These are phyloP conservation scores for Ceratina calcarata DNA, from an alignment of 1,140 invertebrate genomes.

Conservation along the genomic window DNA sequence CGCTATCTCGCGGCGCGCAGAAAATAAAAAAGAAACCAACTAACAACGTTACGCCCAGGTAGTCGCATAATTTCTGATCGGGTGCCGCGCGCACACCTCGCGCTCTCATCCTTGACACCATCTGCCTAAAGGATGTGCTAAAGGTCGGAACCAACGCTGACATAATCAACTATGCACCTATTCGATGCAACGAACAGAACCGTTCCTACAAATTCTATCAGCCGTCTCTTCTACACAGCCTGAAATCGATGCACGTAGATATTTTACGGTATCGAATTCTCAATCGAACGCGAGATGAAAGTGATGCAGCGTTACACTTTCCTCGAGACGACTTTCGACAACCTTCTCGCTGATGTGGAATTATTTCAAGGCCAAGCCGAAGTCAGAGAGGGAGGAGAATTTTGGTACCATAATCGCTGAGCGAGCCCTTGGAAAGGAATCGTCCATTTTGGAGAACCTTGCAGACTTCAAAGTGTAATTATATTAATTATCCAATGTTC, in stretches of 20 bases:
- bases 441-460: conserved; percentile 43
- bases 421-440: background rate
- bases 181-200: background rate
- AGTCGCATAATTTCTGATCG: conserved; percentile 63
- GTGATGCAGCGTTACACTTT: conserved; percentile 38
- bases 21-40: conserved; percentile 38
- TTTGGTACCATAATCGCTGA: background rate
- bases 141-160: conserved; percentile 53
- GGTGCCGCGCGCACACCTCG: conserved; percentile 36
- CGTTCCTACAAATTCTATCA: background rate
- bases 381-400: background rate
- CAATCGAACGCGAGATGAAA: conserved; percentile 43
- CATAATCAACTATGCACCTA: conserved; percentile 7
- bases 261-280: conserved; percentile 7
- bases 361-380: background rate
- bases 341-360: background rate
- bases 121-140: conserved; percentile 66
- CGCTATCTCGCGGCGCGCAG: conserved; percentile 28
- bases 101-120: conserved; percentile 65
- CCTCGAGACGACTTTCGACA: background rate
- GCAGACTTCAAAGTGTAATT: too few species aligned
- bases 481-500: background rate
- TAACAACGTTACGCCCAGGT: conserved; percentile 57
- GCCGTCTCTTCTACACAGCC: too few species aligned
- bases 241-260: too few species aligned